Percentiles rank a stretch among this genome's conserved stretches.
Evolutionary conservation across 2,113 vertebrate genomes (phyloP).

Genomic region (Odontesthes bonariensis): DNA sequence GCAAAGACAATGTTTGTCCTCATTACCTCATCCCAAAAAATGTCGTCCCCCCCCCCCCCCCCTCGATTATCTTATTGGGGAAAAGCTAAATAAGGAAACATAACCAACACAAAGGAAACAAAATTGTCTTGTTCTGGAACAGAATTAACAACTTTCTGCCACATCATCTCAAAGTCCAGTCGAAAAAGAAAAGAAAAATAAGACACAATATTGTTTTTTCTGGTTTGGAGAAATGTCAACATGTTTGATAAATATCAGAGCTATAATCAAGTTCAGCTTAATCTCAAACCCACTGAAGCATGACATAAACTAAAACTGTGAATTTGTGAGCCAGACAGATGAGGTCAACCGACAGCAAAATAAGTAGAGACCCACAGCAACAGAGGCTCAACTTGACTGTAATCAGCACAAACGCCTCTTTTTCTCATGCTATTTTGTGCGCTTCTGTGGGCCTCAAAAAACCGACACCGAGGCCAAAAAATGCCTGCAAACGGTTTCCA

Average conservation of each 20-base stretch:
- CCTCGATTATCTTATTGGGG: conserved; percentile 24
- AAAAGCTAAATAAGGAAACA: conserved; percentile 42
- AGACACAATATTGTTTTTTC: conserved; percentile 1
- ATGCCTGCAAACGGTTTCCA: conserved; percentile 47
- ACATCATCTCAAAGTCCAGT: neutral
- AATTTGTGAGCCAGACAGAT: conserved; percentile 53
- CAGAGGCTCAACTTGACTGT: conserved; percentile 43
- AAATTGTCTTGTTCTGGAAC: conserved; percentile 10
- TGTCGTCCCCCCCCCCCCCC: too few relatives aligned
- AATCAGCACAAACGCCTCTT: conserved; percentile 44
- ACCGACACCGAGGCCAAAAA: conserved; percentile 29
- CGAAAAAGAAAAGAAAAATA: neutral
- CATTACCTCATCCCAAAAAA: conserved; percentile 31
- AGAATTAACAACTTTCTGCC: conserved; percentile 8
- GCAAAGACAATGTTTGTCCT: conserved; percentile 43
- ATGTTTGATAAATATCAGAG: conserved; percentile 50
- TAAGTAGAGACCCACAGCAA: conserved; percentile 40
- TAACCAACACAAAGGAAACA: conserved; percentile 15
- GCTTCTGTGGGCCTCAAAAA: conserved; percentile 33
- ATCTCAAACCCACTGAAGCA: conserved; percentile 58
- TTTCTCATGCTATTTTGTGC: conserved; percentile 26
- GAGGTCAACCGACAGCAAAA: conserved; percentile 51
- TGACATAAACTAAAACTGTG: conserved; percentile 58
- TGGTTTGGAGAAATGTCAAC: conserved; percentile 31
- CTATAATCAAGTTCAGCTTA: conserved; percentile 57